Evolutionary conservation across 1,140 invertebrate genomes (phyloP), one percentile per base, ranked within the genome.

Genomic region (Diplogasteroides magnus): DNA sequence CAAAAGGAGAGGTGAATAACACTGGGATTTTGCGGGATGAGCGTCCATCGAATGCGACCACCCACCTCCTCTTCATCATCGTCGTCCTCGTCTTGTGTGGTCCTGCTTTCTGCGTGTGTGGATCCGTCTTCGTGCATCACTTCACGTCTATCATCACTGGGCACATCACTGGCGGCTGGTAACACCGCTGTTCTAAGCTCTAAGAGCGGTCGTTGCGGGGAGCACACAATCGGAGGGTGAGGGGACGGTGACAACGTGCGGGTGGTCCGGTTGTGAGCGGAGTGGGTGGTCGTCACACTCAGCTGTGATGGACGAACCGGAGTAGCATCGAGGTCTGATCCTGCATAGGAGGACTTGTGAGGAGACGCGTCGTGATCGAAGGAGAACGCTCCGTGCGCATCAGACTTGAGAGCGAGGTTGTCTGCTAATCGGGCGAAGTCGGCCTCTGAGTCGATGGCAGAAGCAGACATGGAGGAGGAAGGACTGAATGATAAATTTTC

Each of bases 231-330:
- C 37, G 6, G 37, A 6, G 37, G 37, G 6, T 48, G 37, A 6
- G 6, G 37, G 6, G 19, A 19, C 37, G 88, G 89, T 78, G 94
- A 91, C 25, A 89, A 87, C 62, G n/a, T 89, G 87, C 77, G 89
- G 88, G 27, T 91, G 83, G 31, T 89, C 88, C 72, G 89, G 87
- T 1, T 91, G 76, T 2, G 90, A 90, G 28, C 89, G 89, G 67
- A 25, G 31, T 71, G 25, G 6, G 37, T 29, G 23, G 31, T 27
- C 37, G 57, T 64, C 59, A 67, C 31, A 1, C 58, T 66, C 72
- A 63, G 68, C 28, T 74, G 56, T 56, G 71, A 61, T 23, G 62
- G 64, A 56, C 76, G 75, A 25, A 78, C 71, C 13, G 77, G 77
- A 14, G 77, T 79, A 23, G 68, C 69, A 26, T 77, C 76, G 31